A percentile compares a stretch with the other conserved stretches of the same genome.
Evolutionary conservation across 2,113 vertebrate genomes (phyloP).

Genomic region (Madoqua kirkii): DNA sequence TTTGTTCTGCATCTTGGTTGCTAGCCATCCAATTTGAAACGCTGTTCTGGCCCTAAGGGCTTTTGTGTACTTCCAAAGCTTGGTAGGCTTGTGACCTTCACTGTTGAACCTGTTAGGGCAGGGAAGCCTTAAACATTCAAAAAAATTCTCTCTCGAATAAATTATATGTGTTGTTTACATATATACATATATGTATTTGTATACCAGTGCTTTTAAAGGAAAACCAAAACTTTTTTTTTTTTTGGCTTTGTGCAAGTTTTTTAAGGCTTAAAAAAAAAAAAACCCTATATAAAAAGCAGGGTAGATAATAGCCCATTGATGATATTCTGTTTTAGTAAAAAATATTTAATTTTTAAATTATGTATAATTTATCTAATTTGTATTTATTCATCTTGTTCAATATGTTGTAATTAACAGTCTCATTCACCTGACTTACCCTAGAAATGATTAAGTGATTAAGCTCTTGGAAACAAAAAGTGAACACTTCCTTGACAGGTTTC

Average conservation of each 20-base stretch:
- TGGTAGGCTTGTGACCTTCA: constrained; percentile 38
- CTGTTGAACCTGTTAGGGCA: constrained; percentile 50
- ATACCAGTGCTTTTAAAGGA: constrained; percentile 52
- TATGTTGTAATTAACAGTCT: constrained; percentile 26
- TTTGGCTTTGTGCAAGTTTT: constrained; percentile 9
- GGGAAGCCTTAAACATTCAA: constrained; percentile 46
- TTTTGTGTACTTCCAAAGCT: constrained; percentile 47
- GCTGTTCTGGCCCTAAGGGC: constrained; percentile 11
- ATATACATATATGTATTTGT: constrained; percentile 33
- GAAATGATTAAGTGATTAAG: constrained; percentile 16
- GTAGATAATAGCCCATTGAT: constrained; percentile 28
- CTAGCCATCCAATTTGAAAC: constrained; percentile 43
- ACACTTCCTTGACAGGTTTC: constrained; percentile 31
- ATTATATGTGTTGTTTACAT: constrained; percentile 35
- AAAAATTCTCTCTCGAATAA: background rate
- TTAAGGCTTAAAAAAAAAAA: constrained; percentile 13
- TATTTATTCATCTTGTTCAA: constrained; percentile 60
- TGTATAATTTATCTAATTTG: constrained; percentile 61
- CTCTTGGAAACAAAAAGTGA: constrained; percentile 49
- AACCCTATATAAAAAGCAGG: background rate
- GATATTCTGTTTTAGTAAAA: constrained; percentile 51
- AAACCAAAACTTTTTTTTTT: constrained; percentile 30
- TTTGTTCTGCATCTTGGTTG: background rate
- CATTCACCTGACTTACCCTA: constrained; percentile 22
- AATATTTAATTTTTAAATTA: constrained; percentile 65